These are phyloP conservation scores for Stramonita haemastoma DNA, from an alignment of 2,888 invertebrate genomes.

Conservation along the genomic window DNA sequence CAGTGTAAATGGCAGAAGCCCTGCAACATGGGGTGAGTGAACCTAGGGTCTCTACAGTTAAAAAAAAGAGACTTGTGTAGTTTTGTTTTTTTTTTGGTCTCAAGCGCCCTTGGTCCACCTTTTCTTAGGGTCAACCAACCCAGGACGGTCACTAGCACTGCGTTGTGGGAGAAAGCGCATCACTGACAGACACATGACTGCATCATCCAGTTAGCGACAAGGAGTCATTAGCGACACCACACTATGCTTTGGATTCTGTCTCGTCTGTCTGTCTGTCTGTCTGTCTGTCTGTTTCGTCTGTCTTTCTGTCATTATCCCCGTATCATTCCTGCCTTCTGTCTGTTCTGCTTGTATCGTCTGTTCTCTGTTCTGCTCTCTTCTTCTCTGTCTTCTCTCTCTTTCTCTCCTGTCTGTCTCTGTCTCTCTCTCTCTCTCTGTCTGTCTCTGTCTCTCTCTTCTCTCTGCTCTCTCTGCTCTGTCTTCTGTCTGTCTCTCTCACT, in stretches of 20 bases:
- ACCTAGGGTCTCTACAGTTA: too few relatives aligned
- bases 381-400: background rate
- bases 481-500: background rate
- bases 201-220: too few relatives aligned
- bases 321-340: background rate
- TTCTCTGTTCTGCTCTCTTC: background rate
- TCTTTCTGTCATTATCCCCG: too few relatives aligned
- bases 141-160: too few relatives aligned
- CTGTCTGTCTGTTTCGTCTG: background rate
- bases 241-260: background rate
- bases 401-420: too few relatives aligned
- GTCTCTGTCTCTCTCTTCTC: background rate
- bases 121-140: background rate
- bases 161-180: too few relatives aligned
- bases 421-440: background rate
- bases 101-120: background rate
- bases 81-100: too few relatives aligned
- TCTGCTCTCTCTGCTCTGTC: conserved; percentile 13
- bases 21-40: too few relatives aligned
- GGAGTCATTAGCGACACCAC: too few relatives aligned
- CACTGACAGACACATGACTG: too few relatives aligned
- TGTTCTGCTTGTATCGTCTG: background rate
- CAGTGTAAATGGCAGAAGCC: too few relatives aligned
- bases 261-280: background rate
- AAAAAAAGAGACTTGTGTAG: too few relatives aligned